phyloP scores from a whole-genome alignment of 2,888 invertebrate genomes.

The Argyra leucocephala region DNA sequence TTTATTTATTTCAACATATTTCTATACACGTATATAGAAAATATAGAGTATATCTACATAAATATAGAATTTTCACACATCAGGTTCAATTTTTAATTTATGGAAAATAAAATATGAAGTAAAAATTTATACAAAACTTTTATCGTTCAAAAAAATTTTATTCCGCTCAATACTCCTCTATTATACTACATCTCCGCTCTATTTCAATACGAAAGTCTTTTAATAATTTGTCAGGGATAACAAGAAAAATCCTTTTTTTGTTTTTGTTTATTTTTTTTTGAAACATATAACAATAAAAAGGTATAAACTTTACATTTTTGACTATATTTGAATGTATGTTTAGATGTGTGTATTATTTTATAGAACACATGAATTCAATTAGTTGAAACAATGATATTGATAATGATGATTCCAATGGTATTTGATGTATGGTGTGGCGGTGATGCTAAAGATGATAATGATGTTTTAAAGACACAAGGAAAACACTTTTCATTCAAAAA shows the following conservation, averaged over 20 bases:
- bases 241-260: not conserved
- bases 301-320: not conserved
- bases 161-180: too few relatives aligned
- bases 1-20: not conserved
- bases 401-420: not conserved
- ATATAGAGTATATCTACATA: not conserved
- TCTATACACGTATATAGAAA: not conserved
- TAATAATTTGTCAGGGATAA: not conserved
- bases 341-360: not conserved
- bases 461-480: not conserved
- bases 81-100: not conserved
- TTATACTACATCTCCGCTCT: not conserved
- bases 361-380: slow-evolving; percentile 1
- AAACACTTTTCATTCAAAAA: not conserved
- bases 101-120: not conserved
- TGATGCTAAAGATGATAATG: too few relatives aligned
- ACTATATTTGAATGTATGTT: not conserved
- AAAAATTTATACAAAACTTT: not conserved
- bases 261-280: not conserved
- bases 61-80: not conserved
- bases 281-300: not conserved
- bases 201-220: not conserved
- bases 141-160: not conserved
- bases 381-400: not conserved
- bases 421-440: not conserved